These are phyloP conservation scores for Hyles lineata DNA, from an alignment of 2,888 invertebrate genomes.

Conservation along the genomic window DNA sequence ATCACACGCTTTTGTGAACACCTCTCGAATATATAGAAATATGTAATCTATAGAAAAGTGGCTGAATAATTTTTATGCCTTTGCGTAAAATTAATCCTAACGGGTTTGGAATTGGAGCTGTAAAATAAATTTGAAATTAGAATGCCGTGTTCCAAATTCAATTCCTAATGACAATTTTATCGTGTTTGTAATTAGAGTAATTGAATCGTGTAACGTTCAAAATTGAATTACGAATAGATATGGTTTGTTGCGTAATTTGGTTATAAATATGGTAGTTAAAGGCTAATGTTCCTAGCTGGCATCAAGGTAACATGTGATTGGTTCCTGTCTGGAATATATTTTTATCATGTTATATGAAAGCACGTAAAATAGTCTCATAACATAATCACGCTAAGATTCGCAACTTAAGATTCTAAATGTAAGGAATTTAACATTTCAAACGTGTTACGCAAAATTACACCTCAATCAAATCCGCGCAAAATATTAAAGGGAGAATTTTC, in stretches of 20 bases:
- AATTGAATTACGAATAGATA: neutral
- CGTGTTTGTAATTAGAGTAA: neutral
- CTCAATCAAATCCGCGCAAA: neutral
- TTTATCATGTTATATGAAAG: too few species aligned
- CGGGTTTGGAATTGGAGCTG: neutral
- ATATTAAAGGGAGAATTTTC: constrained; percentile 46
- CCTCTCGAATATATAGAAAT: constrained; percentile 27
- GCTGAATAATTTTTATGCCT: constrained; percentile 22
- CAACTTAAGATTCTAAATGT: neutral
- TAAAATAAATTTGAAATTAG: neutral
- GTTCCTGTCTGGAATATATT: too few species aligned
- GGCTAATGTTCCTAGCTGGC: neutral
- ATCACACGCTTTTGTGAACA: constrained; percentile 34
- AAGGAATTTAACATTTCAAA: neutral
- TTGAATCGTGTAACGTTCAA: constrained; percentile 5
- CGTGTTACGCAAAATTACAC: neutral
- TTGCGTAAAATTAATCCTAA: constrained; percentile 12
- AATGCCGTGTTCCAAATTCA: neutral
- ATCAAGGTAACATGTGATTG: neutral
- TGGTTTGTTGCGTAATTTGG: neutral
- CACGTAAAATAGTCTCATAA: too few species aligned
- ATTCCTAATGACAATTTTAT: neutral
- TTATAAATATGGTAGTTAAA: neutral
- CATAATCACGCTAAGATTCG: neutral
- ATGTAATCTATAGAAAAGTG: constrained; percentile 15